Percentiles rank a stretch among this genome's conserved stretches.
Evolutionary conservation across 1,140 invertebrate species (phyloP).

Genomic region (Cotesia glomerata): DNA sequence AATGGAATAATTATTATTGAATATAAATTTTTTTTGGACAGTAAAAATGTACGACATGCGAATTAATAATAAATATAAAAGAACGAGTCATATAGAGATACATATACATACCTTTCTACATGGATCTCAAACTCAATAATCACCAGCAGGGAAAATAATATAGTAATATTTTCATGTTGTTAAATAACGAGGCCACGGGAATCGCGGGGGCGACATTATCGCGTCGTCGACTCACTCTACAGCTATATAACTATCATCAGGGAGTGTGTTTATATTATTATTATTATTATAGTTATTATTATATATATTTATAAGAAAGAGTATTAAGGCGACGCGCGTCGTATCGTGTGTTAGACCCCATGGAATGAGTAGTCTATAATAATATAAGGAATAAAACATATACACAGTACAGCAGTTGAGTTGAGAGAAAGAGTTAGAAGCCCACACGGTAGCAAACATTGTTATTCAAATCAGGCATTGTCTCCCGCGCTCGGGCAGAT

Average conservation of each 20-base stretch:
- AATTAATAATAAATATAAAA: too few relatives aligned
- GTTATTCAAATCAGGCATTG: slow-evolving; percentile 62
- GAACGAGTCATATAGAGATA: too few relatives aligned
- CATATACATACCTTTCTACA: too few relatives aligned
- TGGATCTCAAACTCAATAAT: too few relatives aligned
- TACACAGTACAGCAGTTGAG: too few relatives aligned
- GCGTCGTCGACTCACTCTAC: slow-evolving; percentile 6
- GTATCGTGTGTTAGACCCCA: slow-evolving; percentile 7
- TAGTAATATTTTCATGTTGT: slow-evolving; percentile 4
- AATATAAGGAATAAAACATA: too few relatives aligned
- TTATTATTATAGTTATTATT: too few relatives aligned
- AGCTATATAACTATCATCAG: background rate
- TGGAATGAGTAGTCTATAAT: slow-evolving; percentile 25
- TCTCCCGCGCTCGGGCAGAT: slow-evolving; percentile 51
- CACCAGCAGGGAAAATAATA: background rate
- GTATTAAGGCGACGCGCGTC: slow-evolving; percentile 7
- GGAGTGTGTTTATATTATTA: background rate
- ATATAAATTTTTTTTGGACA: too few relatives aligned
- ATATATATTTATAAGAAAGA: background rate
- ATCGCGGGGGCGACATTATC: slow-evolving; percentile 39
- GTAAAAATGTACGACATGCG: too few relatives aligned
- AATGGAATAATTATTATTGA: too few relatives aligned
- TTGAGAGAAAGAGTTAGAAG: slow-evolving; percentile 49
- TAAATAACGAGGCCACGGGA: slow-evolving; percentile 35
- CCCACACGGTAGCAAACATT: slow-evolving; percentile 62